A percentile compares a stretch with the other conserved stretches of the same genome.
Conservation (phyloP, 2,888 invertebrate species). For the Lycocerus yunnanus region DNA sequence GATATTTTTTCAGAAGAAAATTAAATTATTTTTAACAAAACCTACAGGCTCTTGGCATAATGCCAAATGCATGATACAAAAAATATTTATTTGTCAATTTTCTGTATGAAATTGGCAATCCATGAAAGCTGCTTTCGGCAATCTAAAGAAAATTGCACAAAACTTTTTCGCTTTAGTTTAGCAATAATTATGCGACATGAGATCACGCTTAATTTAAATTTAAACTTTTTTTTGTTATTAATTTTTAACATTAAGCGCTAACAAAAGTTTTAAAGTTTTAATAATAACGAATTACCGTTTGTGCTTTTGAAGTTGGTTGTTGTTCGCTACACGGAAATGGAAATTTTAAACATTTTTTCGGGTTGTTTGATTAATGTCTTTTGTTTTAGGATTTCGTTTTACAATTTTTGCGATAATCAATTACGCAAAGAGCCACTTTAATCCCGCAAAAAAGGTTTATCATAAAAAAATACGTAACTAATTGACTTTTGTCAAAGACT, state of each 20-base stretch:
- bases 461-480: neutral
- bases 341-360: neutral
- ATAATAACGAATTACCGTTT: neutral
- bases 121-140: neutral
- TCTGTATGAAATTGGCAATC: neutral
- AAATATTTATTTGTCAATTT: neutral
- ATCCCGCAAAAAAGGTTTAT: neutral
- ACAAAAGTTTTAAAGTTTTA: neutral
- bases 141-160: neutral
- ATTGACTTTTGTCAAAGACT: neutral
- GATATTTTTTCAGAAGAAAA: too few species aligned
- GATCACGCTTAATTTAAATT: neutral
- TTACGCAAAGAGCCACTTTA: neutral
- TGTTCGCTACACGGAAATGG: neutral
- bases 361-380: neutral
- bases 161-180: neutral
- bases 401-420: neutral
- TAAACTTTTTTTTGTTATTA: neutral
- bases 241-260: neutral
- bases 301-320: too few species aligned
- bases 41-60: neutral
- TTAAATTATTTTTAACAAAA: too few species aligned
- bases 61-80: neutral
- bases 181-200: neutral
- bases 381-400: neutral